Base-by-base conservation (phyloP, 2,888 invertebrate species). In the Amiota minor region DNA sequence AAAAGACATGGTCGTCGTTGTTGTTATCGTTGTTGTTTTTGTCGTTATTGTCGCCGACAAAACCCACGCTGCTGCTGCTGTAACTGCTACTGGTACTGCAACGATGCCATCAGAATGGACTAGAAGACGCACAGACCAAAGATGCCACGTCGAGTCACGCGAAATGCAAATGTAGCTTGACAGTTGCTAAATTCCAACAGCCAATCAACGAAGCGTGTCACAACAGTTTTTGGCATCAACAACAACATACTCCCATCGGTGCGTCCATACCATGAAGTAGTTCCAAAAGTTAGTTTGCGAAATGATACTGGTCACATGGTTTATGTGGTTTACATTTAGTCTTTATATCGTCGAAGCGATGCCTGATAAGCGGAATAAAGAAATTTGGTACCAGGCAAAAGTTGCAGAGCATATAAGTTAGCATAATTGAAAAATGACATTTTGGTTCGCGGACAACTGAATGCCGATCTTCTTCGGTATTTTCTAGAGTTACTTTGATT, bases 81-180 rank as follows among this genome's bases (percentile, higher is more conserved):
- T 14, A 12, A 20, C 35, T 35, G 45, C 45, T 62, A 16, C 62
- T 18, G 62, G 9, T 14, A 20, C 59, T 62, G 62, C 50, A 20
- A 50, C 67, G 20, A 53, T 49, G 20, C 11, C 50, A 50, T n/a
- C 49, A 47, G 53, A 35, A 35, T 35, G 35, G 35, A 35, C 35
- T 35, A 6, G 2, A 35, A 35, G 35, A 35, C n/a, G 23, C 20
- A 16, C 18, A 59, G 11, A 18, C 18, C 56, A 56, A 10, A 18
- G 16, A 50, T 20, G 46, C 50, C 67, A 68, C 53, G 72, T 55
- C 70, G 70, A 81, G 83, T 83, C 81, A 83, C 82, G 84, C 82
- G 79, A 82, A 83, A 82, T 83, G 82, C 84, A 83, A 83, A 83
- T 83, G 78, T 75, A 59, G 76, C 79, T 74, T 77, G 81, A 81